These are phyloP conservation scores for Paralichthys olivaceus DNA, from an alignment of 2,113 vertebrate species.

Conservation along the genomic window DNA sequence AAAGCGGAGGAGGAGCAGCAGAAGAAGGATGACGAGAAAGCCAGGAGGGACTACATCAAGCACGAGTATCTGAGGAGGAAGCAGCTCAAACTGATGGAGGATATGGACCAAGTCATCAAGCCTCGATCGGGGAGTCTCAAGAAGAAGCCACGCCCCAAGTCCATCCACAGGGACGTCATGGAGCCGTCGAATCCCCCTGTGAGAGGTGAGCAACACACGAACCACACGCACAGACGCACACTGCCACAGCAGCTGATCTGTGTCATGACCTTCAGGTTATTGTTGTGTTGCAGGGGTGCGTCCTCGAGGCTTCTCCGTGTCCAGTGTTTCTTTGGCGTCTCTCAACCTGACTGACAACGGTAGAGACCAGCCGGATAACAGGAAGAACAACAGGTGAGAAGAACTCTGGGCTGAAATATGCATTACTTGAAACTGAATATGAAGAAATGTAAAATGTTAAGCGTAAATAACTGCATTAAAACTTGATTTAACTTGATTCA, in stretches of 20 bases:
- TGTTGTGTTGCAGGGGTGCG: constrained; percentile 82
- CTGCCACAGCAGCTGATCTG: background rate
- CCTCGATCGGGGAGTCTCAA: constrained; percentile 88
- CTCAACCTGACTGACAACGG: constrained; percentile 92
- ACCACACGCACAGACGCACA: background rate
- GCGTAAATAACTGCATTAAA: no score
- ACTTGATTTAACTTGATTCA: no score
- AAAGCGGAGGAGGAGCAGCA: constrained; percentile 94
- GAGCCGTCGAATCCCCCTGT: constrained; percentile 88
- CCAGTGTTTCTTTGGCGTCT: constrained; percentile 94
- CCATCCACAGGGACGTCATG: constrained; percentile 92
- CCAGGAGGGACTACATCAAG: constrained; percentile 91
- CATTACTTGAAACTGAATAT: no score
- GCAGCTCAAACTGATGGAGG: constrained; percentile 95
- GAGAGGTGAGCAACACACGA: constrained; percentile 86
- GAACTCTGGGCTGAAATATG: background rate
- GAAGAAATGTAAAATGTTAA: no score
- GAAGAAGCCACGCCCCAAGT: constrained; percentile 96
- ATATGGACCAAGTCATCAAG: constrained; percentile 93
- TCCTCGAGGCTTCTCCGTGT: constrained; percentile 89
- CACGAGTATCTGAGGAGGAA: constrained; percentile 94
- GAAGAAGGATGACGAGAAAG: constrained; percentile 93
- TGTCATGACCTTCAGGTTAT: constrained; percentile 9
- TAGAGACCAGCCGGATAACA: constrained; percentile 90
- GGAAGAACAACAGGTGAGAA: constrained; percentile 90